Evolutionary conservation across 2,113 vertebrate genomes (phyloP).

Genomic region (Nipponia nippon): DNA sequence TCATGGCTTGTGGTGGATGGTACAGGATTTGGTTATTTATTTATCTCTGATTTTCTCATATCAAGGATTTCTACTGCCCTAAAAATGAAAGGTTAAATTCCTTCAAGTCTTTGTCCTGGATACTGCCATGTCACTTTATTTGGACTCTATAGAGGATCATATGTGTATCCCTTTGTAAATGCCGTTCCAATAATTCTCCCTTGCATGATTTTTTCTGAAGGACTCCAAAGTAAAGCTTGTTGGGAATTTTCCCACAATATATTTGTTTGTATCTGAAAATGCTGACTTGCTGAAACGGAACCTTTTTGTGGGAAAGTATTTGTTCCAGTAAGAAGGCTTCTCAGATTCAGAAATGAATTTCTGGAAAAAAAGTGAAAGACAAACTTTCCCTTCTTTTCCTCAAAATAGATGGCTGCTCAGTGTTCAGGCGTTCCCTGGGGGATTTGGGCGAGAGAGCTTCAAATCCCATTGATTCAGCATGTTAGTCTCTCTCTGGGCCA

Average conservation of each 20-base stretch:
- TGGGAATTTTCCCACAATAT: slow-evolving; percentile 50
- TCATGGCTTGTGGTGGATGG: background rate
- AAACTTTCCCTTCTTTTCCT: slow-evolving; percentile 16
- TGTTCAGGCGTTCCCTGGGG: background rate
- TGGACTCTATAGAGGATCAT: background rate
- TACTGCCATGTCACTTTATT: background rate
- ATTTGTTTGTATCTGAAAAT: slow-evolving; percentile 31
- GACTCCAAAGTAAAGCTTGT: slow-evolving; percentile 2
- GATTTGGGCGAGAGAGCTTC: background rate
- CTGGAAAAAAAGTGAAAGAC: background rate
- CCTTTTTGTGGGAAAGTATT: slow-evolving; percentile 35
- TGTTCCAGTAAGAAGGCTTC: slow-evolving; percentile 11
- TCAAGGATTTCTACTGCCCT: background rate
- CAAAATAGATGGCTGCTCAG: background rate
- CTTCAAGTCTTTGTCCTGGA: slow-evolving; percentile 10
- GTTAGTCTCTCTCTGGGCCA: background rate
- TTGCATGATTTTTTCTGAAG: background rate
- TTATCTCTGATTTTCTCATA: background rate
- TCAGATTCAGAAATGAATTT: slow-evolving; percentile 19
- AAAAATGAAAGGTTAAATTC: slow-evolving; percentile 34
- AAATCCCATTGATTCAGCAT: background rate
- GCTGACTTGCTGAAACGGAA: slow-evolving; percentile 1
- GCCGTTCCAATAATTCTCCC: background rate
- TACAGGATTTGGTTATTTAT: background rate
- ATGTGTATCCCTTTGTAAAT: background rate